These are phyloP conservation scores for Iguana delicatissima DNA, from an alignment of 2,797 vertebrate species.

Conservation along the genomic window DNA sequence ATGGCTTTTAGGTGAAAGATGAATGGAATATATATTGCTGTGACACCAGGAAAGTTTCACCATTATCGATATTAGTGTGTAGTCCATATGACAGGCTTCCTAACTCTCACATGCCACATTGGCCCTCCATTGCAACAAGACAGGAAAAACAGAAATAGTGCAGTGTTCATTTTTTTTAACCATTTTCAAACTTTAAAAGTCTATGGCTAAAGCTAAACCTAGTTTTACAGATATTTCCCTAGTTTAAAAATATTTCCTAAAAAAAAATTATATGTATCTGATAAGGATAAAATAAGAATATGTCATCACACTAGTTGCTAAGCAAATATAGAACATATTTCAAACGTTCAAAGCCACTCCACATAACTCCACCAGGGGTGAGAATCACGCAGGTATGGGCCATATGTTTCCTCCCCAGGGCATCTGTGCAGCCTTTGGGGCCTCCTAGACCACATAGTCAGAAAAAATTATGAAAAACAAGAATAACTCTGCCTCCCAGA, in stretches of 20 bases:
- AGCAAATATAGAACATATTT: not conserved
- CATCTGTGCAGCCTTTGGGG: too few relatives aligned
- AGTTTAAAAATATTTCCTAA: slow-evolving; percentile 9
- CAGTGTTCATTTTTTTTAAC: slow-evolving; percentile 46
- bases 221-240: slow-evolving; percentile 31
- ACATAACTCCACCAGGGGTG: not conserved
- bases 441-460: too few relatives aligned
- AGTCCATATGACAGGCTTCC: slow-evolving; percentile 40
- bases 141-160: slow-evolving; percentile 38
- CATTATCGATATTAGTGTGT: not conserved
- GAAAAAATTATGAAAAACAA: too few relatives aligned
- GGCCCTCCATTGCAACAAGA: slow-evolving; percentile 46
- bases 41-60: not conserved
- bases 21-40: not conserved
- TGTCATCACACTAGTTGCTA: not conserved
- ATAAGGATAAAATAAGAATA: not conserved
- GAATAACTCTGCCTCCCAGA: too few relatives aligned
- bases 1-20: not conserved
- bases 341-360: not conserved
- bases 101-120: slow-evolving; percentile 45
- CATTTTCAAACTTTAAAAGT: slow-evolving; percentile 49
- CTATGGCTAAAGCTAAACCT: slow-evolving; percentile 19
- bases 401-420: too few relatives aligned
- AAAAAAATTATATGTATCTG: not conserved
- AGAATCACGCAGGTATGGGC: too few relatives aligned